Evolutionary conservation across 2,113 vertebrate genomes (phyloP).

Genomic region (Corapipo altera): DNA sequence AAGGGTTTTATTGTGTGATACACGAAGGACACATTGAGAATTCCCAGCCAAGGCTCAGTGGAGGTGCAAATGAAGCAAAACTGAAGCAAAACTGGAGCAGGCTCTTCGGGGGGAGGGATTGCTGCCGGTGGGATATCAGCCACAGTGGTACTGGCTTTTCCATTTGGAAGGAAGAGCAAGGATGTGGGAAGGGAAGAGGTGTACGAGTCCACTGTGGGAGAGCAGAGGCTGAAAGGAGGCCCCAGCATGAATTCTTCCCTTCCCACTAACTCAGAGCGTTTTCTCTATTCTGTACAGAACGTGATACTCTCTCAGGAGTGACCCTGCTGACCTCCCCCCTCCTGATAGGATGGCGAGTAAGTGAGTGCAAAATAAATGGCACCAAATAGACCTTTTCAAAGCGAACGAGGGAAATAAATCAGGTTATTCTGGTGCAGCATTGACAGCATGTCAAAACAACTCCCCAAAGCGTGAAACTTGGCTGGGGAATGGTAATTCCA

Average conservation of each 20-base stretch:
- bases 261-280: not conserved
- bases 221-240: slow-evolving; percentile 57
- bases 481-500: slow-evolving; percentile 63
- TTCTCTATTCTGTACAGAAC: slow-evolving; percentile 29
- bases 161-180: slow-evolving; percentile 55
- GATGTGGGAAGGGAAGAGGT: slow-evolving; percentile 54
- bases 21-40: not conserved
- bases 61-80: slow-evolving; percentile 35
- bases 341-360: slow-evolving; percentile 62
- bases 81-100: slow-evolving; percentile 5
- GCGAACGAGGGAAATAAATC: slow-evolving; percentile 59
- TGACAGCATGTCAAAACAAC: slow-evolving; percentile 69
- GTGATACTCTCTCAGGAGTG: slow-evolving; percentile 66
- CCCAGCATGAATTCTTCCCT: slow-evolving; percentile 48
- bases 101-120: not conserved
- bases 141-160: slow-evolving; percentile 25
- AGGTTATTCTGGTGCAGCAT: slow-evolving; percentile 61
- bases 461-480: slow-evolving; percentile 66
- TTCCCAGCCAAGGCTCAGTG: not conserved
- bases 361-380: slow-evolving; percentile 67
- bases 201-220: slow-evolving; percentile 9
- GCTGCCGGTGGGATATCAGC: not conserved
- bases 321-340: slow-evolving; percentile 39
- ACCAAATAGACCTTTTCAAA: slow-evolving; percentile 68
- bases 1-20: not conserved